phyloP scores from a whole-genome alignment of 2,113 vertebrate species.

The Orcinus orca region DNA sequence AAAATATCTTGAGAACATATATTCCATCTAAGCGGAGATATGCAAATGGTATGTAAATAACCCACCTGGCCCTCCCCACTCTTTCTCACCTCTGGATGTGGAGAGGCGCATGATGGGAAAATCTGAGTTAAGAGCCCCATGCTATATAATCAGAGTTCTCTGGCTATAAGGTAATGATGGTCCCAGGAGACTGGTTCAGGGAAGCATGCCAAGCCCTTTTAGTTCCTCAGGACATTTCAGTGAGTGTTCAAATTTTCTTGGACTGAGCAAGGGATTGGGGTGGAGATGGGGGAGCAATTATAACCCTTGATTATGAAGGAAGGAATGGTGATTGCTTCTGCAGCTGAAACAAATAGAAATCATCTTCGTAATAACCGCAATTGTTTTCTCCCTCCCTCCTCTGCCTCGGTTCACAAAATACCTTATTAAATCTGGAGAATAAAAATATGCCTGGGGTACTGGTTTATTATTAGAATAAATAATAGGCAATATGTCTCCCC shows the following conservation, averaged over 20 bases:
- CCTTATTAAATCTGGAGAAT: constrained; percentile 73
- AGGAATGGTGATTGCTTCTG: constrained; percentile 2
- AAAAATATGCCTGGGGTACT: constrained; percentile 65
- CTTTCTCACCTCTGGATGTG: background rate
- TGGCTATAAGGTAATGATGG: constrained; percentile 18
- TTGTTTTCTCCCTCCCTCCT: constrained; percentile 54
- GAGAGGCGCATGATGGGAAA: constrained; percentile 23
- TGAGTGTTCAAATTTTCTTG: constrained; percentile 1
- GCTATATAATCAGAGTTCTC: background rate
- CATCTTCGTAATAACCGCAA: constrained; percentile 45
- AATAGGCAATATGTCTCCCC: background rate
- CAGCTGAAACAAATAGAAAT: constrained; percentile 62
- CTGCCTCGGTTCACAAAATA: constrained; percentile 73
- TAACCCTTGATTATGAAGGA: constrained; percentile 51
- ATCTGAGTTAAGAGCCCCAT: background rate
- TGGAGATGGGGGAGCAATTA: background rate
- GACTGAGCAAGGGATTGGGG: background rate
- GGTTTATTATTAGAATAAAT: constrained; percentile 74
- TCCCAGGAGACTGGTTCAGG: background rate
- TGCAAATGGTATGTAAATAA: background rate
- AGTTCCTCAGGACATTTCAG: background rate
- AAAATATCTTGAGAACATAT: background rate
- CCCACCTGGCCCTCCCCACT: background rate
- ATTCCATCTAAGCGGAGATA: background rate
- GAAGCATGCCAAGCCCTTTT: background rate